Evolutionary conservation across 1,140 invertebrate species (phyloP), one percentile per base, ranked within the genome.

Genomic region (Nephila pilipes): DNA sequence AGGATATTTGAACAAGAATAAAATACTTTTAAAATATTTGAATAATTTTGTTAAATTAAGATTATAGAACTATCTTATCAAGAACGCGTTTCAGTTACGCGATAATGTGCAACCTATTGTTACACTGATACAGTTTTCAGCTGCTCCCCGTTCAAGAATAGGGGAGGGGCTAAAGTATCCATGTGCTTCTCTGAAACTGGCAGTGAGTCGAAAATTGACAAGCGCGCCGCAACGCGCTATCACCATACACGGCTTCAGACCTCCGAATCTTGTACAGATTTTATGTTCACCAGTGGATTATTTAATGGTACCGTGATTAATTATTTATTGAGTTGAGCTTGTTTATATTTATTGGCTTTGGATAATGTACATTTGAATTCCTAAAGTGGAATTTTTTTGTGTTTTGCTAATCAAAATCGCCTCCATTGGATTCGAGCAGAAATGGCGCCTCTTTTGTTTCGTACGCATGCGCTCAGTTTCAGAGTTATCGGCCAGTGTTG

Each of bases 151-250:
- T 22, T 87, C 55, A 20, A 75, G 65, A 75, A 36, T 58, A 87
- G 90, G 90, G 90, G 90, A 92, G 90, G 81, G 90, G 81, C 90
- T 38, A 85, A 90, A 22, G 58, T 85, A 85, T 81, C 90, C 90
- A 92, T 92, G 90, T 92, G 90, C 81, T 92, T 32, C 38, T 38
- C 87, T 32, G 69, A 85, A 32, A 22, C 87, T 55, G 32, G 87
- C 87, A 46, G 63, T 10, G 87, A 79, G 69, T 55, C n/a, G 58
- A 32, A 55, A 65, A 83, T 10, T 91, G 89, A 91, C 89, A 92
- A 92, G 81, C 80, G 36, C 81, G 81, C 80, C 32, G 81, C n/a
- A 36, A 22, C 32, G 32, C 79, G 54, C 57, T 46, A 57, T 55
- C 38, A 55, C 22, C 54, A 18, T 81, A 54, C 22, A 14, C 79